Conservation (phyloP, 2,888 invertebrate genomes). For the Myathropa florea region DNA sequence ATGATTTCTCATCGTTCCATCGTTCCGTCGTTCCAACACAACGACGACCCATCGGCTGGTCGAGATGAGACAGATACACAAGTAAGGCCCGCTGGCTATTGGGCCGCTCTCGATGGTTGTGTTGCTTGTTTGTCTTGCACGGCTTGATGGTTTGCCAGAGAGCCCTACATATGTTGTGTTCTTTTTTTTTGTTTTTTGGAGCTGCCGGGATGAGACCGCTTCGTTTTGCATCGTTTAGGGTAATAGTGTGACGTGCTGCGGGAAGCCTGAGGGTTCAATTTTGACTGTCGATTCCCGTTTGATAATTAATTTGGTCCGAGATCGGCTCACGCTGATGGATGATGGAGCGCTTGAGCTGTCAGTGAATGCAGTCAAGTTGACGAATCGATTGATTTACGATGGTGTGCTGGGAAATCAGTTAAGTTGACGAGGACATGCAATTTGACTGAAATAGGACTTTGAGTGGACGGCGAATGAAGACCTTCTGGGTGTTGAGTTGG, state of each 20-base stretch:
- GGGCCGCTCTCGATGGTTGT: slow-evolving; percentile 10
- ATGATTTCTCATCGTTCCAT: slow-evolving; percentile 47
- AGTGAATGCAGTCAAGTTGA: slow-evolving; percentile 11
- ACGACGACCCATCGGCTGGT: slow-evolving; percentile 4
- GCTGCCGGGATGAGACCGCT: background rate
- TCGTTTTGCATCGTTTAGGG: slow-evolving; percentile 52
- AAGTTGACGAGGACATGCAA: background rate
- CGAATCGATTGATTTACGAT: slow-evolving; percentile 26
- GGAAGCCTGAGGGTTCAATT: slow-evolving; percentile 17
- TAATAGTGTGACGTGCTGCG: slow-evolving; percentile 46
- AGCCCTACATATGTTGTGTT: slow-evolving; percentile 38
- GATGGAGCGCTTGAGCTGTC: background rate
- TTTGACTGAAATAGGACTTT: background rate
- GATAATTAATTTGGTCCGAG: slow-evolving; percentile 43
- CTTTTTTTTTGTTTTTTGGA: too few relatives aligned
- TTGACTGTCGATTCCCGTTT: slow-evolving; percentile 21
- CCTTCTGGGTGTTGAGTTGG: too few relatives aligned
- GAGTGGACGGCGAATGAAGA: background rate
- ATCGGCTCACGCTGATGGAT: slow-evolving; percentile 20
- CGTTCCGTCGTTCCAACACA: background rate
- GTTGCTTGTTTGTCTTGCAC: background rate
- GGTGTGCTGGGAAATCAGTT: background rate
- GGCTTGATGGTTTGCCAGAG: background rate
- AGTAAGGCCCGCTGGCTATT: background rate
- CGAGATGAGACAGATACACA: slow-evolving; percentile 6